Base-by-base conservation (phyloP, 1,140 invertebrate genomes). In the Linepithema humile region DNA sequence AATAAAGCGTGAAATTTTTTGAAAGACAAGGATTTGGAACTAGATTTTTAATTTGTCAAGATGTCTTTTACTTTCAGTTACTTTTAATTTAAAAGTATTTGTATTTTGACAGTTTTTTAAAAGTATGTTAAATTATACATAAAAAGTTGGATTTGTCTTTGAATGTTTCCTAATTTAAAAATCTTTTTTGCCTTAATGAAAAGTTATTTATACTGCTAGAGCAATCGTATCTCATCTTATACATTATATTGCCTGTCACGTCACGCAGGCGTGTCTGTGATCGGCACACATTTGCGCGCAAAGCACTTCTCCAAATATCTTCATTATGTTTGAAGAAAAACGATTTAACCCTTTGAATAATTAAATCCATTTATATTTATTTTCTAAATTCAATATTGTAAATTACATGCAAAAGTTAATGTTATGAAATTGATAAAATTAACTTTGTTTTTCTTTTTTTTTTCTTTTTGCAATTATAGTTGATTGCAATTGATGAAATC, bases 251-350 rank as follows among this genome's bases (percentile, higher is more conserved):
- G 82, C 32, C 55, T 67, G 9, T 74, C 45, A 64, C 57, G 55
- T 86, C 86, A 80, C 57, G 72, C 83, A 82, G 65, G 75, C 85
- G 83, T 87, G 83, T 82, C 38, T 48, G 50, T 7, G 53, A 85
- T 69, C 38, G 62, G 40, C 70, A 80, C 40, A 43, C 12, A n/a
- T 10, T 72, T 15, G 7, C n/a, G 17, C 32, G 26, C 17, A 69
- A 35, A 55, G n/a, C 48, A 53, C 29, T 72, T 53, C 15, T 50
- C 10, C 29, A 50, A 12, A 70, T 50, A 20, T 70, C 67, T 50
- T 29, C 4, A 1, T 43, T 48, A 29, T 1, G 23, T 12, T 70
- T n/a, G 26, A 29, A 40, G 20, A 12, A 43, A 15, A 73, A n/a
- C 20, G 15, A 29, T 59, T 40, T 73, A n/a, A 23, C 9, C 7